These are phyloP conservation scores for Pampusana beccarii DNA, from an alignment of 2,113 vertebrate genomes.

Conservation along the genomic window DNA sequence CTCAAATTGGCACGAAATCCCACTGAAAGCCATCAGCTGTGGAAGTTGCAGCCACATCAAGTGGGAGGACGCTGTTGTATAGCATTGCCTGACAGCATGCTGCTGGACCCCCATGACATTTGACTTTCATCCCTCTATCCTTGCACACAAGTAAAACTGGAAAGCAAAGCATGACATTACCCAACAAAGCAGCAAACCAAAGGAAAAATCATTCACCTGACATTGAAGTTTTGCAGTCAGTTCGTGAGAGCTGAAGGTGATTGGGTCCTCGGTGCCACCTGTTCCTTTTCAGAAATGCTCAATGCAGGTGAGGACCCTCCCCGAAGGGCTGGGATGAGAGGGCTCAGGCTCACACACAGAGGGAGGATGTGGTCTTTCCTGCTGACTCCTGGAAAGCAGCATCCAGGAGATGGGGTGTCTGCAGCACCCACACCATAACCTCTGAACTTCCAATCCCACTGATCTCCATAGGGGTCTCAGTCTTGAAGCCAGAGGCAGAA, in stretches of 20 bases:
- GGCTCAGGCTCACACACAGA: accelerated
- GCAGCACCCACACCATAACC: background rate
- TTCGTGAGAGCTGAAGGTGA: background rate
- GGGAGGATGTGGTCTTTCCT: background rate
- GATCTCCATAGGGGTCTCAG: background rate
- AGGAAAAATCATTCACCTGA: background rate
- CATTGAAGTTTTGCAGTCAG: background rate
- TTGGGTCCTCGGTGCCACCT: background rate
- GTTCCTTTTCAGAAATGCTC: background rate
- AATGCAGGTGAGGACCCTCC: background rate
- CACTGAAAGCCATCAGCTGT: background rate
- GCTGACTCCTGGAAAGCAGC: background rate
- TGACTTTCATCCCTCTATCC: background rate
- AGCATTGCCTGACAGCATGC: background rate
- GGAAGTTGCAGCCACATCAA: background rate
- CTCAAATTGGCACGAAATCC: background rate
- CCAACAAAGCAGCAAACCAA: background rate
- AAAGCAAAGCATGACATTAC: background rate
- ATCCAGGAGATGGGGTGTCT: background rate
- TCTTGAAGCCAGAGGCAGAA: background rate
- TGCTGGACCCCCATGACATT: background rate
- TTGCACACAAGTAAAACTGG: background rate
- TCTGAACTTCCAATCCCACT: background rate
- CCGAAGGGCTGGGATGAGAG: background rate
- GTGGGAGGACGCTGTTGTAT: background rate